Base-by-base conservation (phyloP, 2,113 vertebrate genomes). In the Engraulis encrasicolus region DNA sequence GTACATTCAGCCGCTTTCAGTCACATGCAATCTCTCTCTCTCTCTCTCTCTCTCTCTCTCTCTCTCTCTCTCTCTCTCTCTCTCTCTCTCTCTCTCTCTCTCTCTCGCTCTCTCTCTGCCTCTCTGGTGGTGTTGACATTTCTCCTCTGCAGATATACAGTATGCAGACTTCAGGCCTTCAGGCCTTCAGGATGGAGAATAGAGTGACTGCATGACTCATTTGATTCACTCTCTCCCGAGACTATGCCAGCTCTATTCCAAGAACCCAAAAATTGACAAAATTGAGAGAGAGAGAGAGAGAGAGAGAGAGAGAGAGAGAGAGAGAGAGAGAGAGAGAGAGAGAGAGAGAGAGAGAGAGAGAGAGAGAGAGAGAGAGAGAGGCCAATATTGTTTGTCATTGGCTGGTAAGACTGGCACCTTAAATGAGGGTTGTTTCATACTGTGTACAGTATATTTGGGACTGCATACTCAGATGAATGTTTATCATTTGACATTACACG, bases 191-290 rank as follows among this genome's bases (percentile, higher is more conserved):
- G 34, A 34, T 31, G 12, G 31, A 31, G 34, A 74, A 74, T 74
- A 15, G 15, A 74, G 34, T 74, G 66, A 34, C 12, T 0, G 66
- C 11, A 74, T 74, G 66, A 74, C 66, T 74, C 66, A 74, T 74
- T 31, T 74, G 27, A 74, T 74, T 74, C 66, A 31, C 66, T 74
- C 27, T 31, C 66, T 74, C 31, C 17, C 34, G 66, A 74, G 66
- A 74, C 66, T 15, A 74, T 15, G 66, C 31, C 66, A 36, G 27
- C 17, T 74, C 66, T 74, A 74, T 74, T 74, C 66, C 66, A 74
- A 74, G 66, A 74, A 34, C 27, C 27, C 66, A 0, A 58, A 74
- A 74, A 18, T 31, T 74, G 66, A 27, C 66, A 27, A 34, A 74
- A 20, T n/a, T n/a, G n/a, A 54, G 20, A 74, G 31, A 74, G 9